Evolutionary conservation across 2,113 vertebrate genomes (phyloP).

Genomic region (Aleadryas rufinucha): DNA sequence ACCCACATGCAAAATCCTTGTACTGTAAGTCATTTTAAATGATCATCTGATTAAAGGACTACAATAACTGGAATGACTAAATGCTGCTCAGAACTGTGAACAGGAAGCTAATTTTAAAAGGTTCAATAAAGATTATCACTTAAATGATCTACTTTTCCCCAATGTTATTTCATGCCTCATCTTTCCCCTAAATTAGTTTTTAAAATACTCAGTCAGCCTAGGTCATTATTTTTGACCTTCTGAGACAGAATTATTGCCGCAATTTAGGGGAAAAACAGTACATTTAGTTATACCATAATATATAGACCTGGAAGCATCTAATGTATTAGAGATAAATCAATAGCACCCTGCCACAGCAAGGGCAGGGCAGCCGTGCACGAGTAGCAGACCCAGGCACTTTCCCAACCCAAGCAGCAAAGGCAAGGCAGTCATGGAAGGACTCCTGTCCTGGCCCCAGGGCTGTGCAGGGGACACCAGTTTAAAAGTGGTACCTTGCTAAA

Average conservation of each 20-base stretch:
- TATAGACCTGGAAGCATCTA: neutral
- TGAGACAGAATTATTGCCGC: neutral
- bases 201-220: neutral
- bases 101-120: neutral
- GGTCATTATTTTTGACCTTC: neutral
- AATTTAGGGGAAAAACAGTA: accelerated
- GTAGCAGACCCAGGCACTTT: neutral
- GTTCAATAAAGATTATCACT: neutral
- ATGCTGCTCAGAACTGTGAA: neutral
- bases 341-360: neutral
- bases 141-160: neutral
- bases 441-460: accelerated
- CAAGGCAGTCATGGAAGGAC: neutral
- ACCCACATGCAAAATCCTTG: neutral
- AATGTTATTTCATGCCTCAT: neutral
- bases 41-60: neutral
- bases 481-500: neutral
- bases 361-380: neutral
- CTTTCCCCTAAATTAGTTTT: neutral
- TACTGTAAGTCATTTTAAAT: neutral
- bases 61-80: neutral
- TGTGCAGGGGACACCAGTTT: neutral
- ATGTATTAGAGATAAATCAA: neutral
- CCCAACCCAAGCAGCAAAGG: neutral
- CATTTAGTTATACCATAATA: neutral